Conservation (phyloP, 2,888 invertebrate species). For the Sarcophaga variegata region DNA sequence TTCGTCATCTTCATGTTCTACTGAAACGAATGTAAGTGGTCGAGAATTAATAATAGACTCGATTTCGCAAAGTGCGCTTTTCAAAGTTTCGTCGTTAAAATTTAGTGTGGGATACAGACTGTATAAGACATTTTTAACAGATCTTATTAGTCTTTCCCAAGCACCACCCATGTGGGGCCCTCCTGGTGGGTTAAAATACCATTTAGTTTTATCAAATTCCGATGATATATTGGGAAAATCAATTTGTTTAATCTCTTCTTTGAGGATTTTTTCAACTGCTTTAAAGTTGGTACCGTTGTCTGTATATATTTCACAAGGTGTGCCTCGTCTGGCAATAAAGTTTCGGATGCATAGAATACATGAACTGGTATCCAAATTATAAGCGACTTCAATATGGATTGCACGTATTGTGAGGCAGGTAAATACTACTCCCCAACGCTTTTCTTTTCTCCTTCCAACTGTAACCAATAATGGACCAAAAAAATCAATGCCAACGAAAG, state of each 20-base stretch:
- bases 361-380: slow-evolving; percentile 40
- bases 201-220: neutral
- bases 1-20: slow-evolving; percentile 48
- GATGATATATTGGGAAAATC: neutral
- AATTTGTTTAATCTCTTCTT: neutral
- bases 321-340: too few relatives aligned
- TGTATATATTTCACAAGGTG: too few relatives aligned
- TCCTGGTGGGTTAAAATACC: slow-evolving; percentile 42
- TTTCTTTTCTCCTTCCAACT: slow-evolving; percentile 63
- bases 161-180: slow-evolving; percentile 66
- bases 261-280: too few relatives aligned
- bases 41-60: neutral
- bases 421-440: slow-evolving; percentile 70
- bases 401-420: slow-evolving; percentile 69
- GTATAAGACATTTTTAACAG: slow-evolving; percentile 16
- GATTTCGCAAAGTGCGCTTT: slow-evolving; percentile 49
- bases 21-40: too few relatives aligned
- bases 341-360: too few relatives aligned
- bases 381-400: slow-evolving; percentile 65
- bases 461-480: slow-evolving; percentile 58
- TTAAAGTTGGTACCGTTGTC: too few relatives aligned
- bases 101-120: too few relatives aligned
- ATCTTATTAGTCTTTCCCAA: slow-evolving; percentile 54
- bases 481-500: slow-evolving; percentile 64
- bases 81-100: neutral